Conservation (phyloP, 2,797 vertebrate species). For the Micropoecilia bifurca region DNA sequence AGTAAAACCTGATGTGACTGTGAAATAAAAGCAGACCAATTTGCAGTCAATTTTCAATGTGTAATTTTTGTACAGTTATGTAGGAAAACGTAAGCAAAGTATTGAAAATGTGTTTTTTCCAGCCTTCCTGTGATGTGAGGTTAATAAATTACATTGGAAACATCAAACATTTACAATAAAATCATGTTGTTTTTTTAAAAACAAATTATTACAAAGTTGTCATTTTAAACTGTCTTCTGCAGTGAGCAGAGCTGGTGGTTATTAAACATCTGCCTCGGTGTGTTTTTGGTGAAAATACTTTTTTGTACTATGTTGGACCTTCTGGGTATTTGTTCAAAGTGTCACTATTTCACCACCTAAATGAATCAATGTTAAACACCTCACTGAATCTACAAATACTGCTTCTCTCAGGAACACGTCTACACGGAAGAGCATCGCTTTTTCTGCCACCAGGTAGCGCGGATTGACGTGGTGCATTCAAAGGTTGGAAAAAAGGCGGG, state of each 20-base stretch:
- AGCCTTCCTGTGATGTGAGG: neutral
- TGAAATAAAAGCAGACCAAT: conserved; percentile 64
- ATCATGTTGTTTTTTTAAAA: neutral
- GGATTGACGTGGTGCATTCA: neutral
- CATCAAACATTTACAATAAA: neutral
- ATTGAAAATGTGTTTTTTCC: neutral
- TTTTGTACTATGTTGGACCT: neutral
- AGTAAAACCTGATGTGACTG: conserved; percentile 75
- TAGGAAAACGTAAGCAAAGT: neutral
- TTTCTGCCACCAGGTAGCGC: neutral
- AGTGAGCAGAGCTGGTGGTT: neutral
- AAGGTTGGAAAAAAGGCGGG: neutral
- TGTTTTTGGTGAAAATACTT: neutral
- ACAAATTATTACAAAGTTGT: neutral
- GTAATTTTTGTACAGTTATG: neutral
- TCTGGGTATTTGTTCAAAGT: neutral
- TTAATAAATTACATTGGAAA: neutral
- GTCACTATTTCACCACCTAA: neutral
- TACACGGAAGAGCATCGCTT: neutral
- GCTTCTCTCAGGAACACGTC: neutral
- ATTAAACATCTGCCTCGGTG: neutral
- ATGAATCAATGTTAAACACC: neutral
- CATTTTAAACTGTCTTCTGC: neutral
- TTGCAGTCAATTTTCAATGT: neutral
- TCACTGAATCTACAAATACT: neutral